Conservation (phyloP, 2,797 vertebrate genomes). For the Glossophaga mutica region DNA sequence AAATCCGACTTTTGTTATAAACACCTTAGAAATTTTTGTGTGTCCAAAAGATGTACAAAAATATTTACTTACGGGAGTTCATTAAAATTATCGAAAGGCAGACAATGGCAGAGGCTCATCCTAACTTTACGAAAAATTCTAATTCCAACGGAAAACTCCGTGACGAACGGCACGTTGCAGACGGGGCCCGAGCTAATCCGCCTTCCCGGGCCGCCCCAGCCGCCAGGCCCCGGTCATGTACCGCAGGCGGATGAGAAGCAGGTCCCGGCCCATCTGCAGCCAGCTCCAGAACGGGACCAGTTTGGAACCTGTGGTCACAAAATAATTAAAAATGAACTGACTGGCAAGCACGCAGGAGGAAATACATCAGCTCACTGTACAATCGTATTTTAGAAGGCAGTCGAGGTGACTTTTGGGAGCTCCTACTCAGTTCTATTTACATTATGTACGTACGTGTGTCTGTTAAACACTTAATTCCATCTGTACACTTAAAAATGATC, state of each 20-base stretch:
- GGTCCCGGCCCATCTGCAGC: constrained; percentile 97
- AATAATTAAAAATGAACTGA: constrained; percentile 39
- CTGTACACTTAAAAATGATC: not conserved
- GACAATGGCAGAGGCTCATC: constrained; percentile 63
- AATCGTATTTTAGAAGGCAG: not conserved
- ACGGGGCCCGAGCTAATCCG: constrained; percentile 81
- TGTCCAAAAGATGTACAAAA: not conserved
- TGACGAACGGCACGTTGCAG: constrained; percentile 67
- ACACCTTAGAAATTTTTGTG: not conserved
- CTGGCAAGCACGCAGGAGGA: not conserved
- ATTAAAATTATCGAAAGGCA: constrained; percentile 63
- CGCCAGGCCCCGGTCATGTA: constrained; percentile 97
- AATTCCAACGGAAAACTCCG: constrained; percentile 73
- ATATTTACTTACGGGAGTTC: not conserved
- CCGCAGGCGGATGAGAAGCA: constrained; percentile 94
- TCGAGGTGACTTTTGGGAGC: not conserved
- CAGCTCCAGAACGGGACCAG: constrained; percentile 98
- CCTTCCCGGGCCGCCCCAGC: constrained; percentile 86
- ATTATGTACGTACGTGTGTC: too few species aligned
- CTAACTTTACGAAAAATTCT: constrained; percentile 77
- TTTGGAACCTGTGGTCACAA: constrained; percentile 90
- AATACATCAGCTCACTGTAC: not conserved
- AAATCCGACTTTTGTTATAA: constrained; percentile 16
- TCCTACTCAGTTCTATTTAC: not conserved
- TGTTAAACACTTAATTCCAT: not conserved